Base-by-base conservation (phyloP, 2,113 vertebrate genomes). In the Chlamydotis undulata region DNA sequence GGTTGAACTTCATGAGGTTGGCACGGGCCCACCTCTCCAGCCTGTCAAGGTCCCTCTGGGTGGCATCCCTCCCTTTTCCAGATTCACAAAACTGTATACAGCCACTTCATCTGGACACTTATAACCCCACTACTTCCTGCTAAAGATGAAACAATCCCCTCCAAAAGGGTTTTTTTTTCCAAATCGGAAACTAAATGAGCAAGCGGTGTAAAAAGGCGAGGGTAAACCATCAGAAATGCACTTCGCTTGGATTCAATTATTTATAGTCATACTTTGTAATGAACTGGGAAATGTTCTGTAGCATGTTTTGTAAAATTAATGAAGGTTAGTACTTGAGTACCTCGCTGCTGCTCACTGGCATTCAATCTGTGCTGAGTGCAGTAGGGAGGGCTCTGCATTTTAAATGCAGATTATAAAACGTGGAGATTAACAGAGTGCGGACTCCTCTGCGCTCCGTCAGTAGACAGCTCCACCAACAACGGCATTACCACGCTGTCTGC, bases 181-280 rank as follows among this genome's bases (percentile, higher is more conserved):
- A 93, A 94, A 95, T 88, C 79, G 59, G 88, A 41, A 92, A 26
- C 83, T 57, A 70, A 91, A 89, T 73, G 87, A 91, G 77, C 67
- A 75, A 97, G 87, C 73, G 33, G 31, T 23, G 39, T 83, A 52
- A 70, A 84, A 93, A 96, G 52, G 41, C 53, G 68, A 74, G 90
- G 79, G 73, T 79, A 91, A 90, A 83, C 76, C 82, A 74, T 57
- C 74, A 59, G 76, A 68, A 87, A 68, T 69, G 82, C 96, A 95
- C 95, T 97, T 89, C 64, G 73, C 83, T 91, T 76, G 78, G 73
- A 83, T 93, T 97, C 87, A 96, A 83, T 97, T 96, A 96, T 97
- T 97, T 94, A 97, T 94, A 86, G 85, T 63, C 90, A 85, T 96
- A 50, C 73, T 80, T 78, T 4, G 7, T 96, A 90, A 97, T 94